A percentile compares a stretch with the other conserved stretches of the same genome.
Conservation (phyloP, 2,113 vertebrate genomes). For the Cyanoderma ruficeps region DNA sequence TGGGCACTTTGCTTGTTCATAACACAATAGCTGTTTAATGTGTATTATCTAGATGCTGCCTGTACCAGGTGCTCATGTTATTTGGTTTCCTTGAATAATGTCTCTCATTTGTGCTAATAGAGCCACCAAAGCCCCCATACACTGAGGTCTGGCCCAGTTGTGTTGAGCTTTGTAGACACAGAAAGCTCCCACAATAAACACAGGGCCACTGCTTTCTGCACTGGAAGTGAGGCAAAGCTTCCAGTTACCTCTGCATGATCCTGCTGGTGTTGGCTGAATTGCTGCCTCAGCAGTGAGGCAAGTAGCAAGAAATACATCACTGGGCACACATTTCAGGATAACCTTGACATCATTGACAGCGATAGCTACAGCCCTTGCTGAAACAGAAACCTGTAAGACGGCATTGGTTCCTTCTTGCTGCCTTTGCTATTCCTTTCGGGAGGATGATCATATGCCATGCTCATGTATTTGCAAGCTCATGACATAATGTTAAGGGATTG, state of each 20-base stretch:
- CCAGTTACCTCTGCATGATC: neutral
- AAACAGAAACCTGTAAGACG: conserved; percentile 37
- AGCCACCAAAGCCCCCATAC: neutral
- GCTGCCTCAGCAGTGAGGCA: conserved; percentile 49
- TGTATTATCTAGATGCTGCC: neutral
- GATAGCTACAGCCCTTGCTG: conserved; percentile 33
- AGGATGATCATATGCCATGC: conserved; percentile 26
- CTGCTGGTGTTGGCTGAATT: neutral
- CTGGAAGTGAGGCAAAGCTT: neutral
- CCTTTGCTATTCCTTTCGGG: neutral
- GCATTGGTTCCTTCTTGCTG: conserved; percentile 37
- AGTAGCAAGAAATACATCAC: conserved; percentile 56
- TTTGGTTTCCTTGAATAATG: neutral
- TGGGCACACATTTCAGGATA: conserved; percentile 40
- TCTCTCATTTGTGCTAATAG: neutral
- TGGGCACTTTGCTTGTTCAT: neutral
- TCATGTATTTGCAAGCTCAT: conserved; percentile 51
- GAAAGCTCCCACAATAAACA: neutral
- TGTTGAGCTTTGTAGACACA: neutral
- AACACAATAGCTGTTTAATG: neutral
- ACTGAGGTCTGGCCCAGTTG: neutral
- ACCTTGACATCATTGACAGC: conserved; percentile 51
- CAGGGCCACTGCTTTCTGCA: neutral
- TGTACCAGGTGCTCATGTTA: neutral
- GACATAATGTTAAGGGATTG: conserved; percentile 50